These are phyloP conservation scores for Athene cunicularia DNA, from an alignment of 2,113 vertebrate genomes.

Conservation along the genomic window DNA sequence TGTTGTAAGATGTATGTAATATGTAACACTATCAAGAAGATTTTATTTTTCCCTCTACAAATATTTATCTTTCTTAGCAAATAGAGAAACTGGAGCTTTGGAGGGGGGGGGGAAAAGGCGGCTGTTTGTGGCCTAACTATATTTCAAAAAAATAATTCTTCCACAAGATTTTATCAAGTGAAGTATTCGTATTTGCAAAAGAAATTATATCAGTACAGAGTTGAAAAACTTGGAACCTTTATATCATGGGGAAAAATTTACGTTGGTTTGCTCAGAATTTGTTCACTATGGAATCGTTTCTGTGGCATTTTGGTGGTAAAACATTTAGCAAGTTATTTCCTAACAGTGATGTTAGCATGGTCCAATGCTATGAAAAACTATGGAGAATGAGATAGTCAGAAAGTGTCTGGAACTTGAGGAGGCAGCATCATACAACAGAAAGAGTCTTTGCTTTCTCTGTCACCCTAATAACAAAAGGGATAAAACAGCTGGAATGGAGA, in stretches of 20 bases:
- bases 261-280: not conserved
- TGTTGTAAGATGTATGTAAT: not conserved
- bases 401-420: not conserved
- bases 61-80: not conserved
- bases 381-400: not conserved
- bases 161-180: not conserved
- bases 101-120: not conserved
- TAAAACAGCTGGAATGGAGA: not conserved
- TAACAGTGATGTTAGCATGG: not conserved
- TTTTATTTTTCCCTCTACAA: not conserved
- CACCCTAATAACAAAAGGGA: not conserved
- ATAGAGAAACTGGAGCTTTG: not conserved
- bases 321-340: not conserved
- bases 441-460: not conserved
- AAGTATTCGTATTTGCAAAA: not conserved
- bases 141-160: not conserved
- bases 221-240: not conserved
- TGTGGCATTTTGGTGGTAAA: not conserved
- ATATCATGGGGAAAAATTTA: not conserved
- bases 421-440: not conserved
- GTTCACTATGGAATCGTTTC: not conserved
- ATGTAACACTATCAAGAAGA: not conserved
- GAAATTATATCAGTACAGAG: not conserved
- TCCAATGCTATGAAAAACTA: not conserved
- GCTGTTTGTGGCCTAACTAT: not conserved